These are phyloP conservation scores for Aphidius gifuensis DNA, from an alignment of 1,140 invertebrate species.

Conservation along the genomic window DNA sequence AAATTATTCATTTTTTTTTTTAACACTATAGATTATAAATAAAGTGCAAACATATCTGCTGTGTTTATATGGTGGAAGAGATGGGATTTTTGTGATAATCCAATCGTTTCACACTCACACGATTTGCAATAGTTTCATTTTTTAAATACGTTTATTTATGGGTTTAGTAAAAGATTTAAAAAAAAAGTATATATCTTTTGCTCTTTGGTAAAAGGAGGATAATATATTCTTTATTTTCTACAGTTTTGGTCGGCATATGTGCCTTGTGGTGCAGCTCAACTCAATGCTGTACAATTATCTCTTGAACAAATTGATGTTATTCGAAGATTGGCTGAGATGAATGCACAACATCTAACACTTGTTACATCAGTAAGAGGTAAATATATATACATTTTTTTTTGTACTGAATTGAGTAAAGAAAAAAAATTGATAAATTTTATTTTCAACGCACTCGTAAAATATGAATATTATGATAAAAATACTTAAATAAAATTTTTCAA, in stretches of 20 bases:
- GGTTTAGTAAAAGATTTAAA: background rate
- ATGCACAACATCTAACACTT: conserved; percentile 61
- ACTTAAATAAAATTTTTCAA: background rate
- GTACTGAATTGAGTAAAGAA: background rate
- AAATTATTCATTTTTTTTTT: too few relatives aligned
- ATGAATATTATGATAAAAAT: background rate
- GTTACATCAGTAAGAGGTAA: conserved; percentile 64
- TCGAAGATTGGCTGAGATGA: conserved; percentile 68
- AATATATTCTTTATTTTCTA: conserved; percentile 22
- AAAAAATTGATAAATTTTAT: background rate
- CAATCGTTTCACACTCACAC: background rate
- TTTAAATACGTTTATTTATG: background rate
- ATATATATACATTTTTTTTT: conserved; percentile 21
- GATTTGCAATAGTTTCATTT: conserved; percentile 7
- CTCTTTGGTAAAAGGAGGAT: background rate
- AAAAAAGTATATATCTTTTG: background rate
- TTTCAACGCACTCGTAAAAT: background rate
- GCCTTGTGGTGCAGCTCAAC: conserved; percentile 76
- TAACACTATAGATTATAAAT: background rate
- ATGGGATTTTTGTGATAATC: conserved; percentile 1
- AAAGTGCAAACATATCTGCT: background rate
- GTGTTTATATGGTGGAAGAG: background rate
- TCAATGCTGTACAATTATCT: conserved; percentile 77
- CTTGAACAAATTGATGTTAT: conserved; percentile 84
- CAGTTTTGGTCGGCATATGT: conserved; percentile 90